Evolutionary conservation across 2,113 vertebrate species (phyloP).

Genomic region (Protobothrops mucrosquamatus): DNA sequence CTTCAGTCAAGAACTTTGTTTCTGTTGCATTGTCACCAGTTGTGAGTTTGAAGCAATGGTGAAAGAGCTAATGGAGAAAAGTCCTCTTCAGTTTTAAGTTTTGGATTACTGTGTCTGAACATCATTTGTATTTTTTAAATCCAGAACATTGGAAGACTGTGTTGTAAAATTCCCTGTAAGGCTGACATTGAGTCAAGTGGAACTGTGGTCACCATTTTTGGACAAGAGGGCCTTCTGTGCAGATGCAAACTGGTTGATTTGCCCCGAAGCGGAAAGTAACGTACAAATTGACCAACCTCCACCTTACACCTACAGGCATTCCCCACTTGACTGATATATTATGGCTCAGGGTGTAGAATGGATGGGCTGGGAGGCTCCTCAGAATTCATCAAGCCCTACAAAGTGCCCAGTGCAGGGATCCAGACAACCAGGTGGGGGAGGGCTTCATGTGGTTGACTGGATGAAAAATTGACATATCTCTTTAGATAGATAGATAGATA

Average conservation of each 20-base stretch:
- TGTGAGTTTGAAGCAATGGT: neutral
- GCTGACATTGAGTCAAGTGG: neutral
- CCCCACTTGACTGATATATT: neutral
- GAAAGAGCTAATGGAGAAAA: neutral
- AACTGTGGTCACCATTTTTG: neutral
- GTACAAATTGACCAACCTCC: neutral
- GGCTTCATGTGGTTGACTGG: too few relatives aligned
- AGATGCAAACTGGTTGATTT: neutral
- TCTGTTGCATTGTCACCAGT: neutral
- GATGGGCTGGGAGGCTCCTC: too few relatives aligned
- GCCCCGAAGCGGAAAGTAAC: neutral
- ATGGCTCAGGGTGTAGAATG: neutral
- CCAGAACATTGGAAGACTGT: slow-evolving; percentile 19
- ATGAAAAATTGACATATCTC: too few relatives aligned
- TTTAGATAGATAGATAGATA: too few relatives aligned
- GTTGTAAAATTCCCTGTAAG: neutral
- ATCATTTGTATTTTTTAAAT: slow-evolving; percentile 35
- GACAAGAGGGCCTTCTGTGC: neutral
- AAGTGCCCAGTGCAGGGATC: too few relatives aligned
- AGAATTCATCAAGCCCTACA: too few relatives aligned
- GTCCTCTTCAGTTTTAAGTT: neutral
- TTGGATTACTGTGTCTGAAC: slow-evolving; percentile 11
- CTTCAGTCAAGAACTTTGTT: too few relatives aligned
- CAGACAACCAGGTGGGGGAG: too few relatives aligned
- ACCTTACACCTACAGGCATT: too few relatives aligned